Base-by-base conservation (phyloP, 2,797 vertebrate species). In the Nothura maculosa region DNA sequence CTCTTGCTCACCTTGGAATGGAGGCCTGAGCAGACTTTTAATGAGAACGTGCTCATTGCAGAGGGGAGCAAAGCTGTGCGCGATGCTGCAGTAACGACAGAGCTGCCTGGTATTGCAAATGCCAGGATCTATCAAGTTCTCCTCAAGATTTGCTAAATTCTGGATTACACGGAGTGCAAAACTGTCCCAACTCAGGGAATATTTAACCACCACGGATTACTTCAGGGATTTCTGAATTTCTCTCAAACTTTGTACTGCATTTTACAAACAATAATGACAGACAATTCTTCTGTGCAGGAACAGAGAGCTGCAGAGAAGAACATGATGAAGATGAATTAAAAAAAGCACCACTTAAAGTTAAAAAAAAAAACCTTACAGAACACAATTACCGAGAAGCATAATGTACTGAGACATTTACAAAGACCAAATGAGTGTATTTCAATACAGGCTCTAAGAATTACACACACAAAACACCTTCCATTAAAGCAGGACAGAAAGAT, bases 41-140 rank as follows among this genome's bases (percentile, higher is more conserved):
- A 6, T 15, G 30, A 21, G 38, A 25, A 38, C 21, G 2, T 1
- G 0, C 43, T 43, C 4, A 16, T 5, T 0, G 0, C 1, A 5
- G 30, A 36, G 40, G 60, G 52, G 25, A 18, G 61, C n/a, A 16
- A 57, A 24, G n/a, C 42, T 36, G n/a, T 15, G 25, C 50, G 9
- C 47, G 30, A 7, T 4, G 14, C 47, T 20, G 5, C 36, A 52
- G 12, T 42, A 38, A 60, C 28, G 5, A 27, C 48, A 47, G 10
- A 2, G 12, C 25, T 8, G 18, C 1, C 42, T 8, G 5, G 25
- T 28, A 3, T 6, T 1, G 10, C 50, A 11, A 57, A 12, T 11
- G 9, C 57, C n/a, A 58, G 19, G 43, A 67, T 27, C 25, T 21
- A 18, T 3, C 12, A 3, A 48, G 42, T 4, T 38, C 55, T 9